Base-by-base conservation (phyloP, 1,140 invertebrate genomes). In the Drosophila persimilis region DNA sequence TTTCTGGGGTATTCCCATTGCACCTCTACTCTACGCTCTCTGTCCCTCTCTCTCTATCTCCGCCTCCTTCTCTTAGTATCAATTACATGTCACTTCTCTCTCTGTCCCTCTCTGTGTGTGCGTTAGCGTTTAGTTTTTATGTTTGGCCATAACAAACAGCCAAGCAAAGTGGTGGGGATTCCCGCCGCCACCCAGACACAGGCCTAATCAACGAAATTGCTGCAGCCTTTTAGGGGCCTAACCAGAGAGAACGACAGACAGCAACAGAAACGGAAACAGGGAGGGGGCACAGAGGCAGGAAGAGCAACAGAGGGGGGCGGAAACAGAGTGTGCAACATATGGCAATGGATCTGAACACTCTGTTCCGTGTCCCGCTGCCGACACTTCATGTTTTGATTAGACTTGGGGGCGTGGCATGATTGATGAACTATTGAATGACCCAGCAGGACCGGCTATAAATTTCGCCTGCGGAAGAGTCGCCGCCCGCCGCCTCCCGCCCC, bases 141-240 rank as follows among this genome's bases (percentile, higher is more conserved):
- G 71, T 66, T 62, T 62, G 56, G 57, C 71, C 57, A 75, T 63
- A 80, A 72, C 66, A 66, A 70, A 66, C 75, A 80, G 58, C 20
- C 2, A 45, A 22, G 20, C 15, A 50, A 52, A 22, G 24, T 11
- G 54, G 15, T 22, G 45, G 44, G n/a, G 24, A 62, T 57, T 70
- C 59, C 58, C 60, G 60, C 71, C 60, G 60, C 31, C 31, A 1
- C 31, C 9, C 31, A 86, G 74, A 69, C 78, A 73, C 54, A 58
- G 63, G 73, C 73, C 73, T 85, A 83, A 83, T 78, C 83, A 83
- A 75, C 47, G 39, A 88, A 88, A 86, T 83, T 79, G 83, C 74
- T 78, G 83, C 83, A 76, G 83, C 66, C 83, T 86, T 86, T 86
- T 83, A 76, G 78, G 71, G 45, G 74, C 17, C 59, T 61, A 22